phyloP scores from a whole-genome alignment of 1,140 invertebrate species.

The Cotesia typhae region DNA sequence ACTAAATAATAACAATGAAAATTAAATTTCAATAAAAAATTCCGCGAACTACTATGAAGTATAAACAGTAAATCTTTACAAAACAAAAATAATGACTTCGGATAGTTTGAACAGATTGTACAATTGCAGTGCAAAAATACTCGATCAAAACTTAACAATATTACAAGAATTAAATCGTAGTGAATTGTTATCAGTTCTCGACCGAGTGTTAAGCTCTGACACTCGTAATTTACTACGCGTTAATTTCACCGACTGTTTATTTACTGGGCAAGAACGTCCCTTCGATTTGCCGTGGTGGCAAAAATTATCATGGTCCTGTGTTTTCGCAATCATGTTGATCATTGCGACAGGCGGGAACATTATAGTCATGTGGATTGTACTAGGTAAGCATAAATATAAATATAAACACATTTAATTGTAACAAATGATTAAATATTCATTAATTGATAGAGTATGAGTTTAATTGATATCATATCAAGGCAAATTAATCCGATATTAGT shows the following conservation, averaged over 20 bases:
- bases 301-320: constrained; percentile 74
- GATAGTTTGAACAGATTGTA: constrained; percentile 42
- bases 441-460: not conserved
- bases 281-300: constrained; percentile 69
- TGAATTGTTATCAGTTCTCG: constrained; percentile 44
- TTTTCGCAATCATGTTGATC: constrained; percentile 79
- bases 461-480: too few species aligned
- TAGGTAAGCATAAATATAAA: constrained; percentile 66
- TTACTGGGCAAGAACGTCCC: constrained; percentile 47
- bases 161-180: constrained; percentile 45
- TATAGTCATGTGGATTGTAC: constrained; percentile 90
- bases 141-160: constrained; percentile 43
- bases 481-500: too few species aligned
- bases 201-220: constrained; percentile 43
- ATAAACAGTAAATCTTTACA: not conserved
- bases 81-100: constrained; percentile 43
- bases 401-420: not conserved
- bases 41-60: not conserved
- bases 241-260: constrained; percentile 51
- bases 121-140: constrained; percentile 50
- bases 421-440: not conserved
- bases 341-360: constrained; percentile 83
- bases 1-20: not conserved
- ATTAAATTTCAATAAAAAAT: not conserved
- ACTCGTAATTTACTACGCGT: constrained; percentile 42